Conservation (phyloP, 2,113 vertebrate genomes). For the Columbina picui region DNA sequence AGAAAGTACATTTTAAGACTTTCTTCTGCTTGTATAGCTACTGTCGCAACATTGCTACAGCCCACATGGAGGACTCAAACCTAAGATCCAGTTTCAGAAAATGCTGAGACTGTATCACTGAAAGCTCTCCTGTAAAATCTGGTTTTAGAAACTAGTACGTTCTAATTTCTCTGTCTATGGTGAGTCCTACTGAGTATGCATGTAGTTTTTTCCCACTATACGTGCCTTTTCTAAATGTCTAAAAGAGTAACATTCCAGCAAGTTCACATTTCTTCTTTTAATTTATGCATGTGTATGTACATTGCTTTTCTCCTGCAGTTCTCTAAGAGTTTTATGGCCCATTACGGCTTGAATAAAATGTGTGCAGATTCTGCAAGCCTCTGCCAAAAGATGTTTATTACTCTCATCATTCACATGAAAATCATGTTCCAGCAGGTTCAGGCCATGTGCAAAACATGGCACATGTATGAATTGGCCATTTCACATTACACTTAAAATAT, state of each 20-base stretch:
- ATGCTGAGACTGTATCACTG: background rate
- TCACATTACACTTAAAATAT: conserved; percentile 74
- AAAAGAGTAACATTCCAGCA: conserved; percentile 25
- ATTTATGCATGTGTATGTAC: conserved; percentile 75
- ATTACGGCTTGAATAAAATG: conserved; percentile 80
- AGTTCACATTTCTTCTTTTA: conserved; percentile 71
- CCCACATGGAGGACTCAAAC: background rate
- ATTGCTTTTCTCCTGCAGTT: conserved; percentile 79
- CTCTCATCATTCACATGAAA: conserved; percentile 80
- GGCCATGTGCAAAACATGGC: conserved; percentile 68
- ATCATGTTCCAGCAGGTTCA: conserved; percentile 81
- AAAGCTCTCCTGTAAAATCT: background rate
- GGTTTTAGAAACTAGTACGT: background rate
- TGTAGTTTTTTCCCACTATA: conserved; percentile 10
- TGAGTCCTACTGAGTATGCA: conserved; percentile 11
- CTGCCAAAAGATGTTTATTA: conserved; percentile 83
- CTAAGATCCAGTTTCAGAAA: background rate
- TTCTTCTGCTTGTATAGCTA: background rate
- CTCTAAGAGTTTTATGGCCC: conserved; percentile 79
- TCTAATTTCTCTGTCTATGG: conserved; percentile 27
- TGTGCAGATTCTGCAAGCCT: conserved; percentile 79
- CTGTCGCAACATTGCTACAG: background rate
- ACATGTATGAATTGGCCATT: conserved; percentile 80
- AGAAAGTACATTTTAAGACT: background rate
- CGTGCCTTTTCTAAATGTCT: conserved; percentile 18